Evolutionary conservation across 2,888 invertebrate species (phyloP).

Genomic region (Branchipolynoe longqiensis): DNA sequence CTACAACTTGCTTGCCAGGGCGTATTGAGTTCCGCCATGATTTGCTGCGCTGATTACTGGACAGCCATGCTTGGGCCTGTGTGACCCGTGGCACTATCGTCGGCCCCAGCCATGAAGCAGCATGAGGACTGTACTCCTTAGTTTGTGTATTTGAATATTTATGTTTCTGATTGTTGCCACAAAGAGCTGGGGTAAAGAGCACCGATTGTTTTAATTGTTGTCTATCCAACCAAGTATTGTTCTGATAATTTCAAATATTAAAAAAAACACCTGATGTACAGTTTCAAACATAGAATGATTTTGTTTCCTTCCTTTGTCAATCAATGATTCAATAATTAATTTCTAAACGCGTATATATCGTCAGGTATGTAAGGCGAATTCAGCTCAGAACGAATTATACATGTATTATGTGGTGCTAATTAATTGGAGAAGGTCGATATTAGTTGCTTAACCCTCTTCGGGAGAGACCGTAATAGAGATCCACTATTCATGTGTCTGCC

Average conservation of each 20-base stretch:
- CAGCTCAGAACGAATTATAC: neutral
- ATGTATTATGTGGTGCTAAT: too few relatives aligned
- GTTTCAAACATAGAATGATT: constrained; percentile 34
- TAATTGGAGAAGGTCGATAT: too few relatives aligned
- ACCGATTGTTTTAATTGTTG: constrained; percentile 52
- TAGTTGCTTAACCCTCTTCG: too few relatives aligned
- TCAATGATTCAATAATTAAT: constrained; percentile 44
- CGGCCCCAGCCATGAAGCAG: constrained; percentile 12
- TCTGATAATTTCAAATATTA: constrained; percentile 3
- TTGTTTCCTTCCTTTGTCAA: constrained; percentile 41
- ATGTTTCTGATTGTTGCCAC: constrained; percentile 47
- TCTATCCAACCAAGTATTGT: constrained; percentile 44
- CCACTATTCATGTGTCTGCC: too few relatives aligned
- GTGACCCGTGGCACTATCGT: too few relatives aligned
- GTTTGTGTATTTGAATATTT: constrained; percentile 19
- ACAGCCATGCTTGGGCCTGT: too few relatives aligned
- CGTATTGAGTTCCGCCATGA: neutral
- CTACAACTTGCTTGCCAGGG: neutral
- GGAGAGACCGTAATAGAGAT: too few relatives aligned
- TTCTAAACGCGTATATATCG: constrained; percentile 23
- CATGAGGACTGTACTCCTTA: constrained; percentile 33
- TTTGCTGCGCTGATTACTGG: constrained; percentile 5
- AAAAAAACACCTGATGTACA: constrained; percentile 8
- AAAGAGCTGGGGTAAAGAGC: constrained; percentile 43
- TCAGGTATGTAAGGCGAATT: constrained; percentile 26